These are phyloP conservation scores for Ectemnius continuus DNA, from an alignment of 2,888 invertebrate genomes.

Conservation along the genomic window DNA sequence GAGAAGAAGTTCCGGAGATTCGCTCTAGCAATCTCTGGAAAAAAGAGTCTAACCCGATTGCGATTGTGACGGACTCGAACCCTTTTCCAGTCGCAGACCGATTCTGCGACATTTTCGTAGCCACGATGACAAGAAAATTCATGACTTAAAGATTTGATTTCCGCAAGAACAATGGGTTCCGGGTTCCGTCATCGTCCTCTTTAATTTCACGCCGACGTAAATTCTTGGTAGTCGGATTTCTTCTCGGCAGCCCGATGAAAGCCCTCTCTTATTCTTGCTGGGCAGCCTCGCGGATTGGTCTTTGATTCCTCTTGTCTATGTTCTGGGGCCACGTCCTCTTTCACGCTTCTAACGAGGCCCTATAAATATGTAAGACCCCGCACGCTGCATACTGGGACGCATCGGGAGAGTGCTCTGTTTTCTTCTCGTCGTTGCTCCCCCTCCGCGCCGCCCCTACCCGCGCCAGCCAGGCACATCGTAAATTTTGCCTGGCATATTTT, in stretches of 20 bases:
- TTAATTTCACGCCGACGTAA: too few relatives aligned
- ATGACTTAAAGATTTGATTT: neutral
- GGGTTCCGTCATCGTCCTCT: too few relatives aligned
- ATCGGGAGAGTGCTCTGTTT: neutral
- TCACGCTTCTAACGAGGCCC: conserved; percentile 21
- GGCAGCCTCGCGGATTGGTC: conserved; percentile 47
- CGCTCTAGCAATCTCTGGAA: neutral
- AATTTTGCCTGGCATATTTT: neutral
- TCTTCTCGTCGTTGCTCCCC: neutral
- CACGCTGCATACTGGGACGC: conserved; percentile 34
- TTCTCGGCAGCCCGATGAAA: too few relatives aligned
- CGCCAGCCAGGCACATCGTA: too few relatives aligned
- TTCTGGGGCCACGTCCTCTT: conserved; percentile 1
- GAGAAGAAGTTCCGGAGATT: neutral
- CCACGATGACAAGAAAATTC: too few relatives aligned
- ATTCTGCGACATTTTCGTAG: too few relatives aligned
- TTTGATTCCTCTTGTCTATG: conserved; percentile 44
- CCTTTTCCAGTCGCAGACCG: too few relatives aligned
- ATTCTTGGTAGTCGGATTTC: too few relatives aligned
- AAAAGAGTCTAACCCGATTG: too few relatives aligned
- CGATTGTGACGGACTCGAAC: too few relatives aligned
- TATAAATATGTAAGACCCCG: conserved; percentile 26
- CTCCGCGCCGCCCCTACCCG: neutral
- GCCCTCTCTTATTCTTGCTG: too few relatives aligned
- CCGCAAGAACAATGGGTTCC: neutral